phyloP scores from a whole-genome alignment of 2,888 invertebrate species.

The Zele albiditarsus region DNA sequence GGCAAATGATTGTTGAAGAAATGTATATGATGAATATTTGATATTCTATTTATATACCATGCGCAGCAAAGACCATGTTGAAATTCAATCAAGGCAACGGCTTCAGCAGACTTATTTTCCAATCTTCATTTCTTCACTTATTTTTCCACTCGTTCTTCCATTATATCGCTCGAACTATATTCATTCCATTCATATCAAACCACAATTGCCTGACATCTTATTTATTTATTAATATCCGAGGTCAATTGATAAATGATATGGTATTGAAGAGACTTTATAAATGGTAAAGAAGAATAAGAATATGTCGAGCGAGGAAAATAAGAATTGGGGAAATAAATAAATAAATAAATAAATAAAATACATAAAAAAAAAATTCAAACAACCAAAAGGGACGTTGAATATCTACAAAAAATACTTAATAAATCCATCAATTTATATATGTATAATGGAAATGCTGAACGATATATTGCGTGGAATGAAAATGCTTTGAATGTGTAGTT shows the following conservation, averaged over 20 bases:
- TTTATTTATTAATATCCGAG: background rate
- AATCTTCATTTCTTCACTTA: background rate
- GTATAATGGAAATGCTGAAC: conserved; percentile 61
- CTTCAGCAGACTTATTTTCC: background rate
- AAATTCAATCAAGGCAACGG: background rate
- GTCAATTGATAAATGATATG: background rate
- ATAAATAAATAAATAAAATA: conserved; percentile 18
- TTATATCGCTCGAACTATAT: background rate
- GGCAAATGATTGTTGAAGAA: background rate
- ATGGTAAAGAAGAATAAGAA: background rate
- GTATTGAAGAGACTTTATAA: background rate
- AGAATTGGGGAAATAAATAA: conserved; percentile 25
- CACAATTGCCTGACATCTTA: background rate
- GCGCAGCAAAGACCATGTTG: background rate
- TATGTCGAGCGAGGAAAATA: background rate
- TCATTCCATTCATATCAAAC: background rate
- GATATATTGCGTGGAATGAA: conserved; percentile 69
- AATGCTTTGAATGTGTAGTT: conserved; percentile 74
- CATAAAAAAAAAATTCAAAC: too few species aligned
- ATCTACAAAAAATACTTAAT: conserved; percentile 5
- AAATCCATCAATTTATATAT: conserved; percentile 43
- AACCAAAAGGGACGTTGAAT: too few species aligned
- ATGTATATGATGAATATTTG: background rate
- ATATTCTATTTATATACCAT: background rate
- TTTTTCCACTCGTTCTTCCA: background rate